Evolutionary conservation across 2,113 vertebrate species (phyloP).

Genomic region (Forbesichthys papilliferus): DNA sequence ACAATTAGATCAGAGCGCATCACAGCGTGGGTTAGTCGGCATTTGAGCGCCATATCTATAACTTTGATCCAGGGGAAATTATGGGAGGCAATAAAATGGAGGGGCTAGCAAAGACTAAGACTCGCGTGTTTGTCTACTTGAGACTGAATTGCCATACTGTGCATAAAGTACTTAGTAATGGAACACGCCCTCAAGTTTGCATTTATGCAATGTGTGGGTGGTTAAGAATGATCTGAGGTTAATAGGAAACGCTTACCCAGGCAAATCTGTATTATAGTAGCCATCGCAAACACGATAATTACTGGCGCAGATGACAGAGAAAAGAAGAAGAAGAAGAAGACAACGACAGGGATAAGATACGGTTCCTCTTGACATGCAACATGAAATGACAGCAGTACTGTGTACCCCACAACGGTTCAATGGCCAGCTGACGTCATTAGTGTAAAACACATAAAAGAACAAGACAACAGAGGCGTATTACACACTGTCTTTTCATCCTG

Average conservation of each 20-base stretch:
- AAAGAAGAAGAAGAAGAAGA: slow-evolving; percentile 81
- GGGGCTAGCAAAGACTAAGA: slow-evolving; percentile 34
- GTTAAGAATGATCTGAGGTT: slow-evolving; percentile 78
- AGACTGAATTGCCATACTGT: slow-evolving; percentile 42
- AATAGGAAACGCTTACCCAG: slow-evolving; percentile 95
- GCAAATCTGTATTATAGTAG: slow-evolving; percentile 99
- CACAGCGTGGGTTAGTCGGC: slow-evolving; percentile 87
- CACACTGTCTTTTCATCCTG: slow-evolving; percentile 17
- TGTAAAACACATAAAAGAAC: slow-evolving; percentile 35
- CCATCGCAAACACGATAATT: slow-evolving; percentile 99
- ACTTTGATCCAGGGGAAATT: slow-evolving; percentile 66
- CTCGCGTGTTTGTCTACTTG: slow-evolving; percentile 37
- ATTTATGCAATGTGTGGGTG: slow-evolving; percentile 39
- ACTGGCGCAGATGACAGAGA: slow-evolving; percentile 92
- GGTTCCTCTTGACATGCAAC: slow-evolving; percentile 90
- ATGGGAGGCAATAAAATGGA: slow-evolving; percentile 43
- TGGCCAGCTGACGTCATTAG: slow-evolving; percentile 16
- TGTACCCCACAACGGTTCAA: slow-evolving; percentile 17
- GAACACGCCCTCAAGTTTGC: slow-evolving; percentile 25
- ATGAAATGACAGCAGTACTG: slow-evolving; percentile 85
- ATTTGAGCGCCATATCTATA: slow-evolving; percentile 75
- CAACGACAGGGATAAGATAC: slow-evolving; percentile 81
- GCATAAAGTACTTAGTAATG: slow-evolving; percentile 26
- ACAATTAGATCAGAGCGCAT: slow-evolving; percentile 87
- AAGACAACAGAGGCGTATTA: slow-evolving; percentile 39